Evolutionary conservation across 2,113 vertebrate species (phyloP), one percentile per base, ranked within the genome.

Genomic region (Tympanuchus pallidicinctus): DNA sequence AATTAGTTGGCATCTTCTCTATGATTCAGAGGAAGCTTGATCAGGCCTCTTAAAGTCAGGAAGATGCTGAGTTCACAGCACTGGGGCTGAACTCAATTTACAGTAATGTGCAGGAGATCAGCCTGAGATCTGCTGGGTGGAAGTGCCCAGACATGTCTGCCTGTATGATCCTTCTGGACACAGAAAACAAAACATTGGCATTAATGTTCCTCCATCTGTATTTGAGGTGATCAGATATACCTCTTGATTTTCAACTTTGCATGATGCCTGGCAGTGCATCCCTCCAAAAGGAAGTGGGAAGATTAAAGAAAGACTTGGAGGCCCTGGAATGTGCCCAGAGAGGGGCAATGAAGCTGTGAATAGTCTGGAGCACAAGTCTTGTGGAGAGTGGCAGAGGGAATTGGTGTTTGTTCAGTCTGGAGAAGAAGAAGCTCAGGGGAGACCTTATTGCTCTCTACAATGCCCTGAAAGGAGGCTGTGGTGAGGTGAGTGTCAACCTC

Each of bases 211-310:
- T 86, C 47, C 80, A 24, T 6, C 15, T 78, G 13, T 74, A 34
- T 34, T 72, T 90, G 48, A 72, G n/a, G 13, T 30, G 32, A 91
- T 20, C 18, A 64, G 60, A 82, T 82, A 36, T 25, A 34, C 20
- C 27, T 45, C 83, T 64, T 57, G 8, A 65, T 67, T 45, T 79
- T 73, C 84, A 70, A 17, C 17, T 79, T 64, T 74, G 28, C 34
- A 2, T 7, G 63, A 14, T 40, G 21, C 27, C 12, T 25, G 30
- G 11, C 0, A 2, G 32, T 12, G 38, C 10, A 78, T 2, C 5
- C 22, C 27, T 75, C 32, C 61, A 30, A 56, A 42, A 66, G 32
- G 27, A 63, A 19, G 21, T 60, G 28, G 60, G 16, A 65, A n/a
- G 76, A 20, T 6, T n/a, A 34, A n/a, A 66, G 18, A 54, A 54